Conservation (phyloP, 2,797 vertebrate genomes). For the Todus mexicanus region DNA sequence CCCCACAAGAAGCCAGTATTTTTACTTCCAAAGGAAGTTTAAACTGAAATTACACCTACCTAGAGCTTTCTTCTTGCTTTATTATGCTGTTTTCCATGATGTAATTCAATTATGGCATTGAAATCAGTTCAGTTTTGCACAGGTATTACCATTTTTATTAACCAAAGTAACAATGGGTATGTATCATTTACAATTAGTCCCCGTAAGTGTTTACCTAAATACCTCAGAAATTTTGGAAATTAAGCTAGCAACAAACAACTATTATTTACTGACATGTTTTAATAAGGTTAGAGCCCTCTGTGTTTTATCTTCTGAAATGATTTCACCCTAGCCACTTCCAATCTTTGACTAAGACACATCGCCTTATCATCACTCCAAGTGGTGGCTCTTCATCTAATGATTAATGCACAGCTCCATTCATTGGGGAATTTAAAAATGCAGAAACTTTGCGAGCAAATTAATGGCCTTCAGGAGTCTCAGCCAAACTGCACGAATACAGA, state of each 20-base stretch:
- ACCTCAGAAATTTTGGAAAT: conserved; percentile 19
- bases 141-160: conserved; percentile 53
- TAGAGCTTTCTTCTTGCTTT: not conserved
- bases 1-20: not conserved
- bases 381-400: conserved; percentile 26
- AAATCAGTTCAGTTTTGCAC: not conserved
- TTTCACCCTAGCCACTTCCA: not conserved
- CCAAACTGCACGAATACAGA: not conserved
- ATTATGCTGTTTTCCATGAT: not conserved
- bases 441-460: not conserved
- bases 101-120: not conserved
- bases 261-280: conserved; percentile 42
- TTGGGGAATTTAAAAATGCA: not conserved
- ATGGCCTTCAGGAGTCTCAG: not conserved
- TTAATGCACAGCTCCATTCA: conserved; percentile 26
- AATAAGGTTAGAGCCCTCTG: conserved; percentile 39
- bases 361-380: not conserved
- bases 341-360: conserved; percentile 44
- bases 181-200: conserved; percentile 11
- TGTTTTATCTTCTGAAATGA: conserved; percentile 34
- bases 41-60: not conserved
- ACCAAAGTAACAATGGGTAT: not conserved
- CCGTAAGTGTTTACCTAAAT: not conserved
- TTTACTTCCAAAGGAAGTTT: not conserved
- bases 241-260: conserved; percentile 16